These are phyloP conservation scores for Pheosia gnoma DNA, from an alignment of 2,888 invertebrate species.

Conservation along the genomic window DNA sequence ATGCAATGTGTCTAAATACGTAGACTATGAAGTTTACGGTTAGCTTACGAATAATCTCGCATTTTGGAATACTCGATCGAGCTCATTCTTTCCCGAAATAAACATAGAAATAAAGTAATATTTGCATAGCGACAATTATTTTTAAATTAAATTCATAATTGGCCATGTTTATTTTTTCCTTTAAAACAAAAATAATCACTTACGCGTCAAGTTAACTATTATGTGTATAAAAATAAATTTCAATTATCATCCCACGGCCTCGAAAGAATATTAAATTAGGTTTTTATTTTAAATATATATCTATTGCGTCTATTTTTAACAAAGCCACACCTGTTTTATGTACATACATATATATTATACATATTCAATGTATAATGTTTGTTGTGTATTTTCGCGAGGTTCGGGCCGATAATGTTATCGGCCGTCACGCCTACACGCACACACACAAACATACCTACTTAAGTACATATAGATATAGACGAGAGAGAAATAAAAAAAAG, in stretches of 20 bases:
- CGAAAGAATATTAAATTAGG: constrained; percentile 1
- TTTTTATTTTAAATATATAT: constrained; percentile 52
- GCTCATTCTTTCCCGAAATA: no score
- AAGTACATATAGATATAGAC: constrained; percentile 15
- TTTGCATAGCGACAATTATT: no score
- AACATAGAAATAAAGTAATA: no score
- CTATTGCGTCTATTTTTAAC: constrained; percentile 41
- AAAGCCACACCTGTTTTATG: constrained; percentile 47
- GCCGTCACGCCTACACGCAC: constrained; percentile 73
- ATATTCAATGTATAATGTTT: constrained; percentile 56
- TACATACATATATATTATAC: constrained; percentile 24
- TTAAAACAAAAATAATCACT: no score
- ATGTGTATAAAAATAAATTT: no score
- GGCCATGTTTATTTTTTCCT: no score
- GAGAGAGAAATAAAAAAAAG: constrained; percentile 43
- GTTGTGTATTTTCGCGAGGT: constrained; percentile 83
- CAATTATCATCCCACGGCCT: constrained; percentile 27
- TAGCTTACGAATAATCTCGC: no score
- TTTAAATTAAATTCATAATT: no score
- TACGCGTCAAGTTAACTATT: no score
- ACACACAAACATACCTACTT: constrained; percentile 45
- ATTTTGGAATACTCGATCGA: no score
- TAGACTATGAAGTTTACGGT: no score
- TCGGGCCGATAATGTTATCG: constrained; percentile 77
- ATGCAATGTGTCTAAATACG: no score